These are phyloP conservation scores for Xestia sexstrigata DNA, from an alignment of 2,888 invertebrate species.

Conservation along the genomic window DNA sequence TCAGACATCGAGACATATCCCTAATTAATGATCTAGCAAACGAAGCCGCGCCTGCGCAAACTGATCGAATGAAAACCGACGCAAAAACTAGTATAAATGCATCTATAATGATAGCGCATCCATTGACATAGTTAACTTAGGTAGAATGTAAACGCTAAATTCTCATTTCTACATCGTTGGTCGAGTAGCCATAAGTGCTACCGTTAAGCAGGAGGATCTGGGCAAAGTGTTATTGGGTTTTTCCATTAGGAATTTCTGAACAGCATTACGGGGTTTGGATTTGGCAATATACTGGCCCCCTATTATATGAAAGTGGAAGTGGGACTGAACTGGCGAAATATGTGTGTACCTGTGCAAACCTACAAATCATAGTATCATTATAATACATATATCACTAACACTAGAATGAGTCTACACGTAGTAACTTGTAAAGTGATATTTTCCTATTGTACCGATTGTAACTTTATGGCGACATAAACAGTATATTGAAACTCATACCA, in stretches of 20 bases:
- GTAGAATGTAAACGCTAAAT: background rate
- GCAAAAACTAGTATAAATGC: constrained; percentile 80
- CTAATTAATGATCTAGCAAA: constrained; percentile 86
- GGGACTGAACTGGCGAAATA: background rate
- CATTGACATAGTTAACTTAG: constrained; percentile 55
- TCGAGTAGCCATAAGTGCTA: background rate
- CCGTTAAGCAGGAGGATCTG: background rate
- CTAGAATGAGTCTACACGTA: too few species aligned
- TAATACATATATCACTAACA: too few species aligned
- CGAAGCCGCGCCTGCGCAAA: constrained; percentile 74
- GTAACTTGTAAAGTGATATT: too few species aligned
- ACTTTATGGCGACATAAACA: too few species aligned
- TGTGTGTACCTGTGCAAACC: too few species aligned
- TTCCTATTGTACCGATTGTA: too few species aligned
- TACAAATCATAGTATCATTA: too few species aligned
- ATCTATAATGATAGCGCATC: constrained; percentile 70
- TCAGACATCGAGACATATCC: constrained; percentile 74
- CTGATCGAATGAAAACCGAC: constrained; percentile 76
- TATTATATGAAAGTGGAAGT: background rate
- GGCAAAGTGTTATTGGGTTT: background rate
- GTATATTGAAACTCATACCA: too few species aligned
- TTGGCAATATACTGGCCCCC: background rate
- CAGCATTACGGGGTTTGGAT: background rate
- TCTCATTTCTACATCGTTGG: background rate
- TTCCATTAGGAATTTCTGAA: background rate